Evolutionary conservation across 1,140 invertebrate species (phyloP).

Genomic region (Lepidostoma basale): DNA sequence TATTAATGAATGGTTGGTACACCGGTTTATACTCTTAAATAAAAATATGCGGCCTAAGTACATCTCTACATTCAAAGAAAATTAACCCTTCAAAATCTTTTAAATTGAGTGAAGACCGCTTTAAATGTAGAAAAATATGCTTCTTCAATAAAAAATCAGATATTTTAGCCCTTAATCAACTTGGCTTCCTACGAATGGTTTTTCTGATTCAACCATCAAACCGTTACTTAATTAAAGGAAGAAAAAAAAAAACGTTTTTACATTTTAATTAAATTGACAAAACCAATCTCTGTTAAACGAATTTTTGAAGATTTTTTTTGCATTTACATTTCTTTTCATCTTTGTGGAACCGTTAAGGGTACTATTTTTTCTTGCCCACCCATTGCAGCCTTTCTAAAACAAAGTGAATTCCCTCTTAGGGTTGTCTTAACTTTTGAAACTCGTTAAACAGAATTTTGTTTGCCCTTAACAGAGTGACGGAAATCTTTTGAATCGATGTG

Average conservation of each 20-base stretch:
- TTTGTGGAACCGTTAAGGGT: background rate
- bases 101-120: too few relatives aligned
- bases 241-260: background rate
- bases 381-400: background rate
- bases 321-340: background rate
- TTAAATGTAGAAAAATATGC: too few relatives aligned
- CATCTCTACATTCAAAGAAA: too few relatives aligned
- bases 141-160: too few relatives aligned
- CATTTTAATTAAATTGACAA: conserved; percentile 8
- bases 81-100: too few relatives aligned
- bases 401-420: background rate
- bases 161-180: too few relatives aligned
- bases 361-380: background rate
- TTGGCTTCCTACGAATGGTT: too few relatives aligned
- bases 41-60: too few relatives aligned
- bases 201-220: too few relatives aligned
- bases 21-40: too few relatives aligned
- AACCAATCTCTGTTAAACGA: background rate
- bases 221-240: too few relatives aligned
- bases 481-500: background rate
- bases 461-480: background rate
- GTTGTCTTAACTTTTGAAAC: background rate
- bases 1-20: too few relatives aligned
- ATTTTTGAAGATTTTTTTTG: background rate
- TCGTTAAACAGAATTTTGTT: background rate